Evolutionary conservation across 2,797 vertebrate species (phyloP), one percentile per base, ranked within the genome.

Genomic region (Limosa lapponica): DNA sequence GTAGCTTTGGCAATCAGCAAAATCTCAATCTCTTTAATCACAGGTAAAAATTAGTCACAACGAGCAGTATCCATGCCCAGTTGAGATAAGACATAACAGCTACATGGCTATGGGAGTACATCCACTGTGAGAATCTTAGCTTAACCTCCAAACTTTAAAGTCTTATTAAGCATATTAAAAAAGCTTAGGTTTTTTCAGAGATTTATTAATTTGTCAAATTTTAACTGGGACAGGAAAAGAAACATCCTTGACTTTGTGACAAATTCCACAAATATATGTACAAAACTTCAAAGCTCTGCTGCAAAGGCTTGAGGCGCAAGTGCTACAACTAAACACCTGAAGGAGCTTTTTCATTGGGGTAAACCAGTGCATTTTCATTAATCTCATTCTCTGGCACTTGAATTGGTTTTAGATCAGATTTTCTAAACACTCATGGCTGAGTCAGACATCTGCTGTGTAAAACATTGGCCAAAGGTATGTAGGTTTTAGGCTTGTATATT

Each of bases 181-280:
- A 34, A 32, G 6, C 15, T 51, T 14, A 4, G 3, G 0, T 13
- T 61, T 71, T 48, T 58, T 10, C 49, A 87, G 18, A 70, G 27
- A 12, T 6, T 58, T 66, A 61, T 43, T 36, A 71, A 30, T 71
- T 39, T 58, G n/a, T 3, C 44, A 64, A 3, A 78, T 54, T 92
- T 82, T 51, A 83, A 81, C 7, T 27, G 13, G 24, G 13, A 39
- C 17, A 70, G 32, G 32, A 77, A 62, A 72, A 90, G 22, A 20
- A 80, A 16, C 19, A 65, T 23, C 44, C 34, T 28, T 69, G 25
- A 67, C 32, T 75, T 55, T 14, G n/a, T 16, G 24, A 58, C 24
- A 54, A 19, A 16, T 23, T 14, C 61, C 25, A 67, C 28, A 65
- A 67, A 65, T 24, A 30, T 0, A 0, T 2, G 9, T 16, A 37